Evolutionary conservation across 2,797 vertebrate species (phyloP).

Genomic region (Anguilla obscura): DNA sequence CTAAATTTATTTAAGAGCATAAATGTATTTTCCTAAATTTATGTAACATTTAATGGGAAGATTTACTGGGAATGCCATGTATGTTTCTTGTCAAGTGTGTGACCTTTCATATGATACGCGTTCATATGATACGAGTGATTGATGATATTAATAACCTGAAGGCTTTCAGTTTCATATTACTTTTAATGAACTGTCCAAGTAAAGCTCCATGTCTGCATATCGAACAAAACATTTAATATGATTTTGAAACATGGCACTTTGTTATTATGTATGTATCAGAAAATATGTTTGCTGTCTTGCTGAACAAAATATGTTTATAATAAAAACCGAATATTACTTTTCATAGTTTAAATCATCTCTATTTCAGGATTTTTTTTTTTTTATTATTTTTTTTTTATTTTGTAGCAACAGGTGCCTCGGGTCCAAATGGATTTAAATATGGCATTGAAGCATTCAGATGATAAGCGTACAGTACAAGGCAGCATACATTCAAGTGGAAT

Average conservation of each 20-base stretch:
- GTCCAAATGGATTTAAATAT: not conserved
- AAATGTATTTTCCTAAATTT: conserved; percentile 53
- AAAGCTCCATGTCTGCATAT: not conserved
- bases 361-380: not conserved
- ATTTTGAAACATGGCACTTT: conserved; percentile 13
- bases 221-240: not conserved
- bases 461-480: not conserved
- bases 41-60: conserved; percentile 51
- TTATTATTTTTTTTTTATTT: not conserved
- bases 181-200: not conserved
- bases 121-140: not conserved
- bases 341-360: not conserved
- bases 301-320: conserved; percentile 9
- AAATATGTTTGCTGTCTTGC: conserved; percentile 1
- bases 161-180: not conserved
- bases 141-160: not conserved
- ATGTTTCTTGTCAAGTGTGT: conserved; percentile 5
- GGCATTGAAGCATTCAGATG: not conserved
- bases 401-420: too few relatives aligned
- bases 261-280: not conserved
- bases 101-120: not conserved
- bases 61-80: conserved; percentile 19
- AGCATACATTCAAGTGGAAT: not conserved
- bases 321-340: conserved; percentile 12
- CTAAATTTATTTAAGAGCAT: conserved; percentile 51